Percentiles rank a stretch among this genome's conserved stretches.
These are phyloP conservation scores for Pelmatolapia mariae DNA, from an alignment of 2,113 vertebrate genomes.

Conservation along the genomic window DNA sequence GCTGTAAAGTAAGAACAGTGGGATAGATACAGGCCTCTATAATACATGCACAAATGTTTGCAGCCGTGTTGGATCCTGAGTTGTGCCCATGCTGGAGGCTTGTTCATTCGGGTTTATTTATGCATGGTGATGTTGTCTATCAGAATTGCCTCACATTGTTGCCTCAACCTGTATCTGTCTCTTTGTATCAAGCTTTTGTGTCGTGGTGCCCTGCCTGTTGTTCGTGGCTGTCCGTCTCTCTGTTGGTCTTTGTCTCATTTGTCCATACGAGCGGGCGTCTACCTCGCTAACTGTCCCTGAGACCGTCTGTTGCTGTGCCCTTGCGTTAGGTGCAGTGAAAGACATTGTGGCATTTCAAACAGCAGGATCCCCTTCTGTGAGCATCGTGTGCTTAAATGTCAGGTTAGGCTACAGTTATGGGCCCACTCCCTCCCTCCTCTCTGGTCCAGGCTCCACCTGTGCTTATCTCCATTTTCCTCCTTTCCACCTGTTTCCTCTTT, in stretches of 20 bases:
- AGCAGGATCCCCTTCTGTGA: constrained; percentile 25
- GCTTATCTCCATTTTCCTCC: not conserved
- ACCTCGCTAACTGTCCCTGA: not conserved
- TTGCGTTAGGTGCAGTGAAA: constrained; percentile 22
- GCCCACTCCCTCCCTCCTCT: not conserved
- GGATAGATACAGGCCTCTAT: not conserved
- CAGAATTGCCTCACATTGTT: not conserved
- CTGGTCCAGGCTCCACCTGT: not conserved
- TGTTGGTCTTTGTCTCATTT: not conserved
- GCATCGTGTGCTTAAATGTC: constrained; percentile 50
- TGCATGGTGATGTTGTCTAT: not conserved
- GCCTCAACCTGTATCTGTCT: not conserved
- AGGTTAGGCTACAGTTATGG: constrained; percentile 27
- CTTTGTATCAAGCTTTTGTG: not conserved
- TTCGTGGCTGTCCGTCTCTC: not conserved
- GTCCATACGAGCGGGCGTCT: constrained; percentile 1
- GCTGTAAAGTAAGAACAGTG: not conserved
- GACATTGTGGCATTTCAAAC: constrained; percentile 54
- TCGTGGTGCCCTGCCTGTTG: not conserved
- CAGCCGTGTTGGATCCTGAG: not conserved
- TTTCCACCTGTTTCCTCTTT: not conserved
- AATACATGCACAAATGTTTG: not conserved
- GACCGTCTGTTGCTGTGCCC: not conserved
- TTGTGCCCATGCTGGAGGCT: not conserved
- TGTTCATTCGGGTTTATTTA: not conserved